Evolutionary conservation across 2,888 invertebrate species (phyloP), one percentile per base, ranked within the genome.

Genomic region (Parthenolecanium corni): DNA sequence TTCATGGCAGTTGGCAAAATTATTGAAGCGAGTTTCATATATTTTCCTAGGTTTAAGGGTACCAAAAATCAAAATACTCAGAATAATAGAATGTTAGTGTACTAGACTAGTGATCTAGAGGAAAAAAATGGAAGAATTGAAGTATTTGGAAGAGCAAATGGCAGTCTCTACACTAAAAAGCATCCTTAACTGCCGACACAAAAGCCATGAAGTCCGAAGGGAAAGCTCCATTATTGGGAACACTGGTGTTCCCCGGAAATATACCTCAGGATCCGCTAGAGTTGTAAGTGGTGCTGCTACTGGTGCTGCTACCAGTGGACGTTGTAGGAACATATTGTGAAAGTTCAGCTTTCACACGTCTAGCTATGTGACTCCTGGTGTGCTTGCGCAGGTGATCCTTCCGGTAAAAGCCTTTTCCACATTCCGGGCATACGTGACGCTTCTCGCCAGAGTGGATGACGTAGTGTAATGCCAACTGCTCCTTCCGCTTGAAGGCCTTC

Each of bases 381-480:
- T 88, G 88, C 72, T 88, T 89, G 70, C 86, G 78, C 54, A 89
- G 74, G 73, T 88, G 88, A 72, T 88, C 88, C 71, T 86, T 87
- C 61, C 70, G 64, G 25, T 66, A 66, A 38, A 66, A 73, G 1
- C 83, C 89, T 78, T 90, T 89, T 66, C 89, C 89, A 71, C 91
- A 91, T 74, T 89, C 89, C 64, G 84, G 84, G 74, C 91, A 91
- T 12, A 88, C 80, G 69, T 90, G 89, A 67, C 89, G 79, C 74
- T 90, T 90, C 74, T 89, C 89, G 2, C 90, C 90, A 12, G 89
- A 89, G 74, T 91, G 90, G 71, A 90, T 90, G 67, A 90, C 89
- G 74, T 89, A 88, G 76, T 91, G 90, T 69, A 90, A 75, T 0
- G 89, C 89, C 64, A 91, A 78, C 69, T 91, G 90, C 72, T 91